Base-by-base conservation (phyloP, 2,797 vertebrate genomes). In the Eptatretus atami region DNA sequence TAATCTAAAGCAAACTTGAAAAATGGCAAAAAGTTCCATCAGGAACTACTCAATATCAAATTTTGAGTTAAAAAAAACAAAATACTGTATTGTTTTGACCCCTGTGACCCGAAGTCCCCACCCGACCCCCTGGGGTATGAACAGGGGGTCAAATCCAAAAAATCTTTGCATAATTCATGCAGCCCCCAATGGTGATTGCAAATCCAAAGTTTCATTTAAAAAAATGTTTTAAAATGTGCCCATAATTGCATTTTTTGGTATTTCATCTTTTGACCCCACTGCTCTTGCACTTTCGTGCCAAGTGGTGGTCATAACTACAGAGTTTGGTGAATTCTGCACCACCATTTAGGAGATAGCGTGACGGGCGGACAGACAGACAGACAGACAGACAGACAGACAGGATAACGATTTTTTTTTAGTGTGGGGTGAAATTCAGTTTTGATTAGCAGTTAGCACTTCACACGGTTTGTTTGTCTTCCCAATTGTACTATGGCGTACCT, bases 401-500 rank as follows among this genome's bases (percentile, higher is more conserved):
- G 19, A 19, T 19, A 19, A 19, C 19, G 19, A 19, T 19, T 19
- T 19, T 19, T 19, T 19, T 19, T 19, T 19, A 63, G 15, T 63
- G 25, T 14, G 44, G 25, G 44, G 6, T 15, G 25, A 52, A 63
- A 10, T 19, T 44, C 63, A 52, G 52, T 63, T 63, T 52, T 25
- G 25, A 53, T 63, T 63, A 12, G 19, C 19, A 19, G 19, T 19
- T 19, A 19, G 53, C 15, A 52, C 5, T 63, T 14, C 12, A 52
- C 3, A 24, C 14, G 25, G 31, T 13, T n/a, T 15, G 52, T 63
- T 63, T 63, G 13, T 53, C 19, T 65, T 52, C 13, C 53, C 54
- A 65, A 12, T 13, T 57, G 31, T 52, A 44, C 10, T 15, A 52
- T 63, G 63, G 70, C 77, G 73, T 70, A 92, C 86, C 77, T 78